phyloP scores from a whole-genome alignment of 2,113 vertebrate species.

The Paramisgurnus dabryanus region DNA sequence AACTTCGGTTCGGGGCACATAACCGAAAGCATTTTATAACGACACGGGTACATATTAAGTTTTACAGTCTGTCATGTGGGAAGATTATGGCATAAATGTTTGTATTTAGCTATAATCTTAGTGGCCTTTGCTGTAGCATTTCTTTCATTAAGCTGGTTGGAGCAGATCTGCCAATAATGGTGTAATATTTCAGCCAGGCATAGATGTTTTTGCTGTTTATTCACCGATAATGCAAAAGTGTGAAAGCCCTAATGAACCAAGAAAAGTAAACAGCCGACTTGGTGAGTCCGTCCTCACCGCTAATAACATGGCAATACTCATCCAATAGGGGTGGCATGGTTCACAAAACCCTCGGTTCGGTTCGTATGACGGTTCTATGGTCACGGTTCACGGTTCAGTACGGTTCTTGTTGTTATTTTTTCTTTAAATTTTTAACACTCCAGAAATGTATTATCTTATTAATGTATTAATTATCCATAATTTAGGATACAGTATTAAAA shows the following conservation, averaged over 20 bases:
- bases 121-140: background rate
- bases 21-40: background rate
- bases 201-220: conserved; percentile 47
- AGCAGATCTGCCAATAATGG: background rate
- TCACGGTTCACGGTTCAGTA: too few relatives aligned
- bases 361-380: too few relatives aligned
- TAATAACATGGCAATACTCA: conserved; percentile 6
- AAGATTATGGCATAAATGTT: background rate
- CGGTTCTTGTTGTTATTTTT: too few relatives aligned
- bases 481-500: too few relatives aligned
- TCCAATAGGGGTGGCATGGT: too few relatives aligned
- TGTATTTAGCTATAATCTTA: background rate
- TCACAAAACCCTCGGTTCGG: too few relatives aligned
- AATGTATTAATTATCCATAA: too few relatives aligned
- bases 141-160: background rate
- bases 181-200: conserved; percentile 16
- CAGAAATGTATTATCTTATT: too few relatives aligned
- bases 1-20: too few relatives aligned
- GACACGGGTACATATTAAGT: background rate
- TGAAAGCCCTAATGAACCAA: conserved; percentile 28
- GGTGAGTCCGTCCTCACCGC: background rate
- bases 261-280: background rate
- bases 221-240: conserved; percentile 57
- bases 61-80: conserved; percentile 2
- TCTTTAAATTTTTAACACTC: too few relatives aligned